Evolutionary conservation across 2,113 vertebrate genomes (phyloP).

Genomic region (Vireo altiloquus): DNA sequence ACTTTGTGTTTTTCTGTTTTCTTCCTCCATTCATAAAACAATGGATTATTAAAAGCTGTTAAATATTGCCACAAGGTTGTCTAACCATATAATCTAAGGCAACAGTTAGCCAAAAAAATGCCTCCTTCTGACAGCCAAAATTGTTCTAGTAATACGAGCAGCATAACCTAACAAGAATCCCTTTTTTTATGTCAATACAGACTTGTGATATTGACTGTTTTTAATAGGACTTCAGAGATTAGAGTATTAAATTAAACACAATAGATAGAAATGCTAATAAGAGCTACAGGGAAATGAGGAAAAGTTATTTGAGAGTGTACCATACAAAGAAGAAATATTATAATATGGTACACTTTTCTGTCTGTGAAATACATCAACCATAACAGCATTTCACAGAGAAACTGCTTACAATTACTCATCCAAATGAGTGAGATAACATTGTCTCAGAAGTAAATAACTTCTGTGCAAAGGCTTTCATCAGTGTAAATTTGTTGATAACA

Average conservation of each 20-base stretch:
- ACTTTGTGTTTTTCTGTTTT: neutral
- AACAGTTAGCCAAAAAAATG: neutral
- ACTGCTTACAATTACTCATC: constrained; percentile 16
- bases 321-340: neutral
- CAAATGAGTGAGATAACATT: neutral
- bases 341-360: neutral
- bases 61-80: neutral
- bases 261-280: constrained; percentile 9
- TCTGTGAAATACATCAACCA: constrained; percentile 5
- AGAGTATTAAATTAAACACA: constrained; percentile 25
- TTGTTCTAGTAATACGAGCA: neutral
- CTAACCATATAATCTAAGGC: neutral
- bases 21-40: neutral
- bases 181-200: neutral
- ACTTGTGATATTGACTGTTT: neutral
- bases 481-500: neutral
- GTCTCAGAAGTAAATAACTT: neutral
- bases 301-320: neutral
- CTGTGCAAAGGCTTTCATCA: neutral
- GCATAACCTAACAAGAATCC: neutral
- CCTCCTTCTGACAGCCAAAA: neutral
- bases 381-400: neutral
- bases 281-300: neutral
- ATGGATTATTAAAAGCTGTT: neutral
- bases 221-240: neutral